Conservation (phyloP, 2,113 vertebrate species). For the Cebus imitator region DNA sequence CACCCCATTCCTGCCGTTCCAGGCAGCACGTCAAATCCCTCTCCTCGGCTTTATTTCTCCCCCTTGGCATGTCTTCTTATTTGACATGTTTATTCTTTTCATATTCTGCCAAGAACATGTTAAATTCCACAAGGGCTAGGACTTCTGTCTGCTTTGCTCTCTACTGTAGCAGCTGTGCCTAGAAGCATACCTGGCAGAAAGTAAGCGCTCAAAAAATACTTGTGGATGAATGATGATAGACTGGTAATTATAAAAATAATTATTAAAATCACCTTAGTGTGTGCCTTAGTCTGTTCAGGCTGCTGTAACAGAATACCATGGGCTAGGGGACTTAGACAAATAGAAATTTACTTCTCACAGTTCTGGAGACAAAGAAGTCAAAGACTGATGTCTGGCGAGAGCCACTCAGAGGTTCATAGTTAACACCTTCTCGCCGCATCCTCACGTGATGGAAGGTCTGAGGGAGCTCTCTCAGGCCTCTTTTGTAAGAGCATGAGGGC, state of each 20-base stretch:
- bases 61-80: no score
- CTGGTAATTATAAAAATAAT: neutral
- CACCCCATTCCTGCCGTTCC: rapidly evolving
- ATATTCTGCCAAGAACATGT: neutral
- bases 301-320: rapidly evolving
- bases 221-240: neutral
- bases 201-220: neutral
- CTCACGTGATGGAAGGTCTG: no score
- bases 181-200: neutral
- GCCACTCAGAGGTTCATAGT: neutral
- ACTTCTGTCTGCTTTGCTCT: neutral
- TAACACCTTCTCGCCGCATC: rapidly evolving
- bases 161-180: no score
- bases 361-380: neutral
- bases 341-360: neutral
- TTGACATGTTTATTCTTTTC: neutral
- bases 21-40: rapidly evolving
- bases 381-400: neutral
- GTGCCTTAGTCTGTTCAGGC: neutral
- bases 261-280: neutral
- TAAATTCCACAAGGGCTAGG: neutral
- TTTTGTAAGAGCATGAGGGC: no score
- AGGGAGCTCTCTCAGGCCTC: neutral
- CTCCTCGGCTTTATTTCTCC: neutral
- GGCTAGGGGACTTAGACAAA: neutral